These are phyloP conservation scores for Tipula vernalis DNA, from an alignment of 2,888 invertebrate genomes.

Conservation along the genomic window DNA sequence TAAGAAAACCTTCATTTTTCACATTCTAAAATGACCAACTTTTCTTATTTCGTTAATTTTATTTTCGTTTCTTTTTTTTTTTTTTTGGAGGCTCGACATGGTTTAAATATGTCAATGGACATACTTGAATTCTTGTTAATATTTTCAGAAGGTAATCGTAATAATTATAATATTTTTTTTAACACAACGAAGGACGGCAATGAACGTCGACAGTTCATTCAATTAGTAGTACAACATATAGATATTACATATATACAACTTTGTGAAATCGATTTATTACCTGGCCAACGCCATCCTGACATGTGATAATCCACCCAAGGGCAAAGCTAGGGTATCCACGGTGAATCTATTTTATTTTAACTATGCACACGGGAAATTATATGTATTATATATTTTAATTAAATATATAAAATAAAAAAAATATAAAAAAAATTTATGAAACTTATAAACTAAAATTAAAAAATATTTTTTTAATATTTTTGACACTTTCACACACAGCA, in stretches of 20 bases:
- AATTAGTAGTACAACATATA: background rate
- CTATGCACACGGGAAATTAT: conserved; percentile 7
- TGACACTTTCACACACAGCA: background rate
- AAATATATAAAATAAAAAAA: background rate
- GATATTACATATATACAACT: background rate
- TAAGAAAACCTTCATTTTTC: background rate
- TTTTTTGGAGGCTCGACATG: background rate
- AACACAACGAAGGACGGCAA: background rate
- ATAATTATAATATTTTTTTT: background rate
- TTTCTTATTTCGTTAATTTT: background rate
- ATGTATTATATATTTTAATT: background rate
- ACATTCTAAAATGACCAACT: conserved; percentile 4
- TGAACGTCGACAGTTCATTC: background rate
- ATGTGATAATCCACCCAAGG: conserved; percentile 46
- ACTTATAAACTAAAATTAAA: background rate
- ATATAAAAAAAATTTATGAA: background rate
- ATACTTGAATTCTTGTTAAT: background rate
- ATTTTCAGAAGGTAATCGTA: background rate
- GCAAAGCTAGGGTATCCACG: conserved; percentile 43
- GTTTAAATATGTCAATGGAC: background rate
- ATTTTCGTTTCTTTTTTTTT: background rate
- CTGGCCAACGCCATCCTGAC: conserved; percentile 56
- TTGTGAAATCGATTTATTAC: conserved; percentile 29
- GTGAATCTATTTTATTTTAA: conserved; percentile 24
- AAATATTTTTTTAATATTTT: background rate